Conservation (phyloP, 2,888 invertebrate genomes). For the Sinelater perroti region DNA sequence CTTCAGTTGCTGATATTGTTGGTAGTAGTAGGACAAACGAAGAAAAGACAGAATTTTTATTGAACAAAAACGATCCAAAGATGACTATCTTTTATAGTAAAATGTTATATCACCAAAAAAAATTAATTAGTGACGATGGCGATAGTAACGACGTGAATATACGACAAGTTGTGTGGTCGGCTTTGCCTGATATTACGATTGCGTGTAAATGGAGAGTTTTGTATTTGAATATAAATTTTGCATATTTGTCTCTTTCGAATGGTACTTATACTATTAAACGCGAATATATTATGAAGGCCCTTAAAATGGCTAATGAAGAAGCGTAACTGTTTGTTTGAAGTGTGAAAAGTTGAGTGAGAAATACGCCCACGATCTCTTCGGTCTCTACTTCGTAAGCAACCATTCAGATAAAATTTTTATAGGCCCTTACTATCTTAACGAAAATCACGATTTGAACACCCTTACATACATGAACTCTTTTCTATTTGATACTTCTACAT, state of each 20-base stretch:
- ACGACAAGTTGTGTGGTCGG: constrained; percentile 60
- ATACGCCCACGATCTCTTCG: constrained; percentile 51
- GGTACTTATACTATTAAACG: constrained; percentile 66
- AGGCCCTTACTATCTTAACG: constrained; percentile 55
- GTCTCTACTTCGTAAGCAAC: constrained; percentile 55
- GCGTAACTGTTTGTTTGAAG: constrained; percentile 63
- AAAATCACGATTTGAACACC: constrained; percentile 52
- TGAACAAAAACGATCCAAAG: background rate
- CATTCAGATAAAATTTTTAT: constrained; percentile 54
- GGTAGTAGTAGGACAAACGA: background rate
- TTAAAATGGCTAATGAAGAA: constrained; percentile 61
- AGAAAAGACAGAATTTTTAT: background rate
- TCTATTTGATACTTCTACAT: constrained; percentile 50
- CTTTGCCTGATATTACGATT: constrained; percentile 40
- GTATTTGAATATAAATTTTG: constrained; percentile 65
- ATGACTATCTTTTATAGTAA: constrained; percentile 4
- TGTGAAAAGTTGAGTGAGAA: constrained; percentile 42
- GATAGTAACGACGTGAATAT: constrained; percentile 47
- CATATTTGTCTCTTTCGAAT: constrained; percentile 63
- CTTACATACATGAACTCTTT: constrained; percentile 52
- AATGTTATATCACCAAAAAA: constrained; percentile 1
- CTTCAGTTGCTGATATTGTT: background rate
- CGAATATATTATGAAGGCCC: constrained; percentile 62
- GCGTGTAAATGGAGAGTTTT: constrained; percentile 67
- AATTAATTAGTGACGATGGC: background rate